Evolutionary conservation across 2,888 invertebrate species (phyloP).

Genomic region (Archips crataeganus): DNA sequence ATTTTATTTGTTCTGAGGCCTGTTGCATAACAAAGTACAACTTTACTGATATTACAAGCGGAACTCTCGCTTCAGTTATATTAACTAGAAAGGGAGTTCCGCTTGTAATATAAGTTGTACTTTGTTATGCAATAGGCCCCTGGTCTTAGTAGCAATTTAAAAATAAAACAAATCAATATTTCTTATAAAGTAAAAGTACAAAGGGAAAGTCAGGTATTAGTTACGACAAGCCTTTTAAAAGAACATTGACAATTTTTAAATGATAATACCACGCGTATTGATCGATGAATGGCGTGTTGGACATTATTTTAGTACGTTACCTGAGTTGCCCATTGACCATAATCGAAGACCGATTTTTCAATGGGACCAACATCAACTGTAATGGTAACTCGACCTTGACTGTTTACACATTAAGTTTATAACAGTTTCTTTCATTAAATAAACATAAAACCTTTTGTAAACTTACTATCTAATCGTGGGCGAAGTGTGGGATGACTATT

Average conservation of each 20-base stretch:
- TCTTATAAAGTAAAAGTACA: not conserved
- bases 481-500: constrained; percentile 58
- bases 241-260: constrained; percentile 17
- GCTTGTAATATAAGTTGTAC: too few species aligned
- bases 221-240: constrained; percentile 8
- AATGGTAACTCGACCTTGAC: not conserved
- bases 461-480: constrained; percentile 48
- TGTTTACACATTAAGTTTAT: not conserved
- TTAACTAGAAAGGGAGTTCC: too few species aligned
- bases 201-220: not conserved
- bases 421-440: not conserved
- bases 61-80: too few species aligned
- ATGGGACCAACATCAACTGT: not conserved
- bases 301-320: constrained; percentile 21
- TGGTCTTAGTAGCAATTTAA: too few species aligned
- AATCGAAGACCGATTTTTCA: constrained; percentile 15
- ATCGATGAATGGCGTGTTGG: constrained; percentile 7
- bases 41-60: too few species aligned
- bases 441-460: not conserved
- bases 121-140: too few species aligned
- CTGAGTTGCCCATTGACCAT: constrained; percentile 6
- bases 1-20: too few species aligned
- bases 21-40: too few species aligned
- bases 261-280: constrained; percentile 17
- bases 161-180: too few species aligned